Evolutionary conservation across 2,888 invertebrate species (phyloP), one percentile per base, ranked within the genome.

Genomic region (Pachymerium ferrugineum): DNA sequence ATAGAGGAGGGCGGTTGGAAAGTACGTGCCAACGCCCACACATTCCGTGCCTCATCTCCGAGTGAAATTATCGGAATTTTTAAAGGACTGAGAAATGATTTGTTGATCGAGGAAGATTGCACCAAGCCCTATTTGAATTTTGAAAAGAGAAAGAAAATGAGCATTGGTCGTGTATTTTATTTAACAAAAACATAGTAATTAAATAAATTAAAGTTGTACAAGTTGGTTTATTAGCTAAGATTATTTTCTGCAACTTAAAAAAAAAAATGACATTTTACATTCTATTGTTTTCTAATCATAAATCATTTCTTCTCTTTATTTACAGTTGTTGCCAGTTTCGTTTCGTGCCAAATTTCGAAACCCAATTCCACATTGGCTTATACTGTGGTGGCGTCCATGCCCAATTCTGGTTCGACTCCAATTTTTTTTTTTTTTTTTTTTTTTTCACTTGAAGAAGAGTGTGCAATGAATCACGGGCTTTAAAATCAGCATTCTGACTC

Each of bases 401-500:
- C 47, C 47, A 14, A 47, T 47, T 47, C 47, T 47, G 47, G 47
- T 47, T 47, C 47, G 47, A 47, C 14, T 47, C 47, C 47, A 47
- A 47, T 47, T 47, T 47, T 47, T 47, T 47, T 47, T 16, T 47
- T 14, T 42, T 42, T 14, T 42, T 42, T 14, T 8, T 42, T 14
- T 42, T 42, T 14, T 42, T 14, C n/a, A n/a, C n/a, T n/a, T n/a
- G n/a, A n/a, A n/a, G n/a, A n/a, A n/a, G 42, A n/a, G 42, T 47
- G 3, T 47, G 47, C 47, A 47, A 47, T 47, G 47, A 47, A 47
- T 47, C 47, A 47, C 22, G 47, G 47, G 47, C 47, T 47, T 47
- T 47, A 47, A 47, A 47, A 47, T 47, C 47, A 47, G n/a, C 47
- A 47, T 47, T 47, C 47, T 47, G 47, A 47, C 47, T 47, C 47